Conservation (phyloP, 2,113 vertebrate species). For the Strigops habroptila region DNA sequence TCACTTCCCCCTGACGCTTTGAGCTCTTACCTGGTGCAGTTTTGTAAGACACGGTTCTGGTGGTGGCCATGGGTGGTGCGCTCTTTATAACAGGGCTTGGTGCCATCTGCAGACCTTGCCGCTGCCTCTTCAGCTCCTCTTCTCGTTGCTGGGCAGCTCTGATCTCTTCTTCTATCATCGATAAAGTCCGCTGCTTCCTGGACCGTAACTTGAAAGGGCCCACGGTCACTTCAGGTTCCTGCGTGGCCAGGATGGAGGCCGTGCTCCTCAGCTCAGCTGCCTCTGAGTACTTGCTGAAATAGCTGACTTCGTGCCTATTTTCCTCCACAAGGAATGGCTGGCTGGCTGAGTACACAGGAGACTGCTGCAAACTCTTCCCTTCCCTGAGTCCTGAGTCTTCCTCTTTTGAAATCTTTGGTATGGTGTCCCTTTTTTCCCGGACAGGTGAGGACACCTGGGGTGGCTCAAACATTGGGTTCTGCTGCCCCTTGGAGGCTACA, state of each 20-base stretch:
- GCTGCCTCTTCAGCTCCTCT: conserved; percentile 91
- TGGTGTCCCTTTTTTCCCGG: conserved; percentile 75
- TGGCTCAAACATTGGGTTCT: conserved; percentile 65
- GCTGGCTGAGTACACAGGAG: conserved; percentile 10
- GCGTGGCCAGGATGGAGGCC: conserved; percentile 79
- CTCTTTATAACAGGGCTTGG: conserved; percentile 78
- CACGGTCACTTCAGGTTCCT: conserved; percentile 81
- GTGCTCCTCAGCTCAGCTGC: conserved; percentile 94
- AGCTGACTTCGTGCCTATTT: conserved; percentile 85
- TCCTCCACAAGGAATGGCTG: conserved; percentile 81
- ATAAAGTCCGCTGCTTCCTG: conserved; percentile 92
- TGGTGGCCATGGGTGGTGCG: conserved; percentile 76
- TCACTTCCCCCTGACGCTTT: not conserved
- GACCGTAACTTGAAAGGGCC: conserved; percentile 95
- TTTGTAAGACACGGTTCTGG: conserved; percentile 78
- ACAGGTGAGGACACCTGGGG: conserved; percentile 81
- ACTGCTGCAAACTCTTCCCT: conserved; percentile 52
- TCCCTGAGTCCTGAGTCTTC: conserved; percentile 69
- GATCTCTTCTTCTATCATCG: conserved; percentile 99
- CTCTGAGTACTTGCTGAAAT: conserved; percentile 96
- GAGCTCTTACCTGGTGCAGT: conserved; percentile 86
- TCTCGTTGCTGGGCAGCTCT: conserved; percentile 95
- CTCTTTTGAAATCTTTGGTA: conserved; percentile 75
- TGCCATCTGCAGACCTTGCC: conserved; percentile 74
- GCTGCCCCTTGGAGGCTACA: conserved; percentile 41